These are phyloP conservation scores for Drosophila sulfurigaster DNA, from an alignment of 1,140 invertebrate species.

Conservation along the genomic window DNA sequence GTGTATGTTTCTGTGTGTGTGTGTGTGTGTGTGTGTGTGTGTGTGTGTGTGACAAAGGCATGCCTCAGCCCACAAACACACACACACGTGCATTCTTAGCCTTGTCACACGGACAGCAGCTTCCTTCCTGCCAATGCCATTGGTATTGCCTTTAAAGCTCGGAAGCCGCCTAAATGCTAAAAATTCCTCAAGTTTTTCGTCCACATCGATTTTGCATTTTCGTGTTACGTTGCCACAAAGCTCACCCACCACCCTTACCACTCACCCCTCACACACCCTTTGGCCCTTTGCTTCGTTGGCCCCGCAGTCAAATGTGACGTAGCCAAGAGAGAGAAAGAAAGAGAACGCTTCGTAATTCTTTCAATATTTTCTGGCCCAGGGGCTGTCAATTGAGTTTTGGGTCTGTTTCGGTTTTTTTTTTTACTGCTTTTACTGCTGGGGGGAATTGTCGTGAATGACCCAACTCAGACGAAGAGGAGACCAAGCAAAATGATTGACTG, in stretches of 20 bases:
- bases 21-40: slow-evolving; percentile 15
- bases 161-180: slow-evolving; percentile 40
- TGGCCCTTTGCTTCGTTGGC: not conserved
- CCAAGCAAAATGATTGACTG: slow-evolving; percentile 51
- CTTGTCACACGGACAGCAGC: slow-evolving; percentile 20
- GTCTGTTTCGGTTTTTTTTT: not conserved
- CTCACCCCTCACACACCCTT: slow-evolving; percentile 11
- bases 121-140: slow-evolving; percentile 20
- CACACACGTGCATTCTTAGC: slow-evolving; percentile 1
- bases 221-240: slow-evolving; percentile 25
- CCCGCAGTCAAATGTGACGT: slow-evolving; percentile 12
- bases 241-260: slow-evolving; percentile 24
- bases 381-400: slow-evolving; percentile 52
- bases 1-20: slow-evolving; percentile 12
- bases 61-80: slow-evolving; percentile 24
- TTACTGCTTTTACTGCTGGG: not conserved
- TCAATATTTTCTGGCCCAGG: slow-evolving; percentile 40
- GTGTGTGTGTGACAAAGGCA: slow-evolving; percentile 36
- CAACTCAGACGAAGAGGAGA: slow-evolving; percentile 22
- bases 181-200: slow-evolving; percentile 47
- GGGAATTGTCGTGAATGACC: slow-evolving; percentile 19
- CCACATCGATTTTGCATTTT: slow-evolving; percentile 74
- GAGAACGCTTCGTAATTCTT: slow-evolving; percentile 40
- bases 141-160: slow-evolving; percentile 56
- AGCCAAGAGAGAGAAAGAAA: not conserved